Conservation (phyloP, 2,113 vertebrate genomes). For the Crotalus tigris region DNA sequence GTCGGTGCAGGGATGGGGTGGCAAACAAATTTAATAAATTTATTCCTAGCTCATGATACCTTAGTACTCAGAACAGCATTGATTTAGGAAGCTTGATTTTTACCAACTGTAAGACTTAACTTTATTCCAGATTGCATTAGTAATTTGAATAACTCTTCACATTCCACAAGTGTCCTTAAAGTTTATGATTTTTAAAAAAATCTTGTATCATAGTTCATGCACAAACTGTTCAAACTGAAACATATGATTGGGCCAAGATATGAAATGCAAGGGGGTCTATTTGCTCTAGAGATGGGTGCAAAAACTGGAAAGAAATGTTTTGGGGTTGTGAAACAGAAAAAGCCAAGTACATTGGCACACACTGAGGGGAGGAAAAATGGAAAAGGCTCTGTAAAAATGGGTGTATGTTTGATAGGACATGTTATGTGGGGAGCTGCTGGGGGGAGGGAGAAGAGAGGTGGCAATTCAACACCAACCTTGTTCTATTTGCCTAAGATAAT, state of each 20-base stretch:
- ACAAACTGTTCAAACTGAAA: not conserved
- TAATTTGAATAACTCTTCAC: not conserved
- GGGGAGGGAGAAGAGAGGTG: not conserved
- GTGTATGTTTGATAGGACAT: not conserved
- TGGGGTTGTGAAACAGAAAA: not conserved
- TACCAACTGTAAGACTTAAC: not conserved
- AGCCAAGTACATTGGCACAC: too few species aligned
- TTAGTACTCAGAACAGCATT: not conserved
- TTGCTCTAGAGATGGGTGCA: not conserved
- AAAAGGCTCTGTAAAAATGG: not conserved
- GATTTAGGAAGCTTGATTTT: not conserved
- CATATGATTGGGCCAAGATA: not conserved
- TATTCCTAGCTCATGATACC: not conserved
- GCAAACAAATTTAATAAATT: not conserved
- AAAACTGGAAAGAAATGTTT: not conserved
- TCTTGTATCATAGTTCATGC: not conserved
- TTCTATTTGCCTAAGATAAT: not conserved
- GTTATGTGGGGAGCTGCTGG: not conserved
- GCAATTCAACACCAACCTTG: not conserved
- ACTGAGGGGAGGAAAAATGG: not conserved
- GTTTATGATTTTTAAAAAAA: not conserved
- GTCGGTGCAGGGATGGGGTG: not conserved
- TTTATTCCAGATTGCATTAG: not conserved
- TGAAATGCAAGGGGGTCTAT: not conserved
- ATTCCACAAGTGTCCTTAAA: not conserved